These are phyloP conservation scores for Eupithecia inturbata DNA, from an alignment of 2,888 invertebrate genomes.

Conservation along the genomic window DNA sequence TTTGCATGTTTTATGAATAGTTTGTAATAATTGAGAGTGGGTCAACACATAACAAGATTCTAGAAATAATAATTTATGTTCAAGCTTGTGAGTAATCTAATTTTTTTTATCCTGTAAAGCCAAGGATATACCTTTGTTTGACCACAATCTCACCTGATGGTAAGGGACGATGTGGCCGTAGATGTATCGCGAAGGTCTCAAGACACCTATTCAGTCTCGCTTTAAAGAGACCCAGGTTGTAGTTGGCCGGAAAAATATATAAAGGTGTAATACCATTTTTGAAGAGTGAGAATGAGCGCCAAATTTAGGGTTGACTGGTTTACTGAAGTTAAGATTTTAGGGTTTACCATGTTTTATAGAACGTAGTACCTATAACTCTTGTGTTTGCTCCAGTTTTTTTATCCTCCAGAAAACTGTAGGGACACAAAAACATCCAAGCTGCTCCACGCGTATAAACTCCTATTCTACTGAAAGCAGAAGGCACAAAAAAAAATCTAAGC, in stretches of 20 bases:
- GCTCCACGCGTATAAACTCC: constrained; percentile 7
- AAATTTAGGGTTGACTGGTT: neutral
- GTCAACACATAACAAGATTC: neutral
- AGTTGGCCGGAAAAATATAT: too few relatives aligned
- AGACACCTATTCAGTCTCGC: too few relatives aligned
- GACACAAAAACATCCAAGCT: neutral
- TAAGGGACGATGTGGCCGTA: too few relatives aligned
- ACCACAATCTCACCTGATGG: too few relatives aligned
- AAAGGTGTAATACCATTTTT: too few relatives aligned
- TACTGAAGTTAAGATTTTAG: neutral
- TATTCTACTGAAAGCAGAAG: neutral
- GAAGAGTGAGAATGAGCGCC: neutral
- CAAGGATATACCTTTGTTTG: too few relatives aligned
- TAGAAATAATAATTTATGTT: neutral
- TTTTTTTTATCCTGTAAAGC: neutral
- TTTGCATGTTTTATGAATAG: constrained; percentile 29
- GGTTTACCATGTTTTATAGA: neutral
- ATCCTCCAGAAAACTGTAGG: neutral
- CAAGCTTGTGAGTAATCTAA: neutral
- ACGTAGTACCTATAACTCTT: too few relatives aligned
- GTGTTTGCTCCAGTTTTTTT: neutral
- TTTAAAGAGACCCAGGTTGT: too few relatives aligned
- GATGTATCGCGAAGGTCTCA: too few relatives aligned
- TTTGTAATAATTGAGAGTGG: constrained; percentile 11
- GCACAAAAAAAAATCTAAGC: neutral